These are phyloP conservation scores for Myotis davidii DNA, from an alignment of 2,113 vertebrate species.

Conservation along the genomic window DNA sequence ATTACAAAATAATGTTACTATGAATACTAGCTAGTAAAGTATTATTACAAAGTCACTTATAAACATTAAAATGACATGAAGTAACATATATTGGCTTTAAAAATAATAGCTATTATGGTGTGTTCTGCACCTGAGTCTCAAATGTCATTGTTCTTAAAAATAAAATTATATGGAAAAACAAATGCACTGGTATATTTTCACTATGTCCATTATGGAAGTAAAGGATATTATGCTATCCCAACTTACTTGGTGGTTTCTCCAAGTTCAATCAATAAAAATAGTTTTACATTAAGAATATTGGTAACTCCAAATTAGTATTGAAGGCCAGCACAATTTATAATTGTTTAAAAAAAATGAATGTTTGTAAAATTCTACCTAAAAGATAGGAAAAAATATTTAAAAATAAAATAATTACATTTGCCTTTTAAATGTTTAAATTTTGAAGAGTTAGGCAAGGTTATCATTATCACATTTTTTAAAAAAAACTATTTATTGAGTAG, in stretches of 20 bases:
- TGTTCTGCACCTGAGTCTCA: neutral
- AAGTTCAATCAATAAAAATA: constrained; percentile 43
- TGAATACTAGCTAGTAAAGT: neutral
- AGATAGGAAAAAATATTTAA: constrained; percentile 2
- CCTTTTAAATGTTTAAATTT: neutral
- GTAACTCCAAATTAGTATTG: constrained; percentile 38
- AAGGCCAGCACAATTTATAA: neutral
- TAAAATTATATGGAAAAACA: constrained; percentile 45
- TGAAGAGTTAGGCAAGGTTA: constrained; percentile 7
- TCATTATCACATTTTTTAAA: neutral
- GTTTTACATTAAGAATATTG: constrained; percentile 19
- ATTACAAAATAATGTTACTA: constrained; percentile 53
- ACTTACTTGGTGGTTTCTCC: neutral
- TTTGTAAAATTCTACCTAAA: constrained; percentile 48
- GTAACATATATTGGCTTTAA: neutral
- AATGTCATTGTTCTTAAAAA: constrained; percentile 47
- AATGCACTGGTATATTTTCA: constrained; percentile 23
- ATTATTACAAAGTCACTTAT: neutral
- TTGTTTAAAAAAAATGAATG: neutral
- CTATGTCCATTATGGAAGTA: neutral
- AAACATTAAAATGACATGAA: constrained; percentile 20
- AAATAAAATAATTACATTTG: neutral
- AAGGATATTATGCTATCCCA: neutral
- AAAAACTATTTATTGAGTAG: neutral
- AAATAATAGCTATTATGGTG: neutral